Base-by-base conservation (phyloP, 2,797 vertebrate genomes). In the Xerus rutilus region DNA sequence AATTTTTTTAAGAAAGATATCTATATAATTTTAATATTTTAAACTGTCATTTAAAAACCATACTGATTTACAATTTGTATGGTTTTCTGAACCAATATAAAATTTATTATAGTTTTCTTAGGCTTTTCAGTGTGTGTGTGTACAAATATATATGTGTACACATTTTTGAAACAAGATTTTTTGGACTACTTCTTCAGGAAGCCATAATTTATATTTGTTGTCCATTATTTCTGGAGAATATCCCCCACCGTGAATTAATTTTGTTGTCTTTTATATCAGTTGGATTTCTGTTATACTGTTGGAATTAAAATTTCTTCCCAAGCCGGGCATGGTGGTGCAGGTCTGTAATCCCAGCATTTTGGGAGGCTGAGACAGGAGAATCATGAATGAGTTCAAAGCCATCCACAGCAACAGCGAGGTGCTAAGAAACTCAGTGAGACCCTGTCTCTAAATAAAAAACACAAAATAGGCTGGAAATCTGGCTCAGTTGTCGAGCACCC, bases 191-290 rank as follows among this genome's bases (percentile, higher is more conserved):
- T 6, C 5, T 87, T 86, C 30, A 72, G 70, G 20, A 90, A 95
- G 5, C 1, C 2, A 28, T 67, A 72, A 76, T 65, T 86, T 49
- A 94, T 73, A 92, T 91, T 92, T 32, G 59, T 69, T 7, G 72
- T 62, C 45, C 70, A 18, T 90, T 76, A 2, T 64, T 91, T 93
- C 62, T 89, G 20, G 35, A 91, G 12, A 92, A 12, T 69, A 35
- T 89, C 39, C n/a, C 67, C 6, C 4, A 76, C 14, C 35, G 12
- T 70, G 30, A 93, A 89, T 91, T 95, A 70, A 91, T 62, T 78
- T 89, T 70, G 28, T 83, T 87, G 17, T 92, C 21, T 35, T 43
- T 91, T 77, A 88, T 54, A 52, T 93, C n/a, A 82, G 12, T 78
- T 86, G 9, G 4, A 39, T 95, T 93, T 57, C 9, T 67, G 67